Evolutionary conservation across 2,113 vertebrate species (phyloP), one percentile per base, ranked within the genome.

Genomic region (Grammomys surdaster): DNA sequence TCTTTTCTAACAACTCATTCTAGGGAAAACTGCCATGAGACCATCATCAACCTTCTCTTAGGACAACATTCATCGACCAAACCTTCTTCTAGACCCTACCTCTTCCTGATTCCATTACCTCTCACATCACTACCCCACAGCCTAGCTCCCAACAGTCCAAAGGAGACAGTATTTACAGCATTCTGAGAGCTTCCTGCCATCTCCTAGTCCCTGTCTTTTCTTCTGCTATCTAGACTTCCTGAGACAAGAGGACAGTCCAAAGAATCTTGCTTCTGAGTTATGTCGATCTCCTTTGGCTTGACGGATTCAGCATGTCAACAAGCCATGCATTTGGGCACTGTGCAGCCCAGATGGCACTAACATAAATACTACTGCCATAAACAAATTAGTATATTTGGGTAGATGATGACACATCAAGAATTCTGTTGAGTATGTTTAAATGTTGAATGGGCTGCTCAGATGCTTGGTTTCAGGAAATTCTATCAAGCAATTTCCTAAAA

Each of bases 401-500:
- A 76, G 40, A 92, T 78, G 19, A 63, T 72, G 6, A 17, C 12
- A 31, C 20, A 4, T 48, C n/a, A 36, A 51, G 28, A 60, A 90
- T 93, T 93, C 84, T 95, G 72, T 60, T 77, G 54, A 56, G 8
- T 81, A 12, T 92, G 36, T 46, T 72, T 86, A 90, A 58, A 85
- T 80, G 78, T 43, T 89, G 67, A 84, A 88, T 48, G 54, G 5
- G 75, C 69, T 26, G 43, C 84, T 96, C 67, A 63, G 4, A 70
- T 81, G n/a, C 76, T 82, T 28, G 72, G 28, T 89, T 93, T 96
- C 76, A 70, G n/a, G 76, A 58, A 48, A 78, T 88, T 19, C 36
- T 48, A 36, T 84, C 54, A 87, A 86, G 70, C 76, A 78, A 76
- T 92, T 96, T 81, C 93, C 51, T 94, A n/a, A 92, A 82, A 82